These are phyloP conservation scores for Zaprionus ghesquierei DNA, from an alignment of 1,140 invertebrate genomes.

Conservation along the genomic window DNA sequence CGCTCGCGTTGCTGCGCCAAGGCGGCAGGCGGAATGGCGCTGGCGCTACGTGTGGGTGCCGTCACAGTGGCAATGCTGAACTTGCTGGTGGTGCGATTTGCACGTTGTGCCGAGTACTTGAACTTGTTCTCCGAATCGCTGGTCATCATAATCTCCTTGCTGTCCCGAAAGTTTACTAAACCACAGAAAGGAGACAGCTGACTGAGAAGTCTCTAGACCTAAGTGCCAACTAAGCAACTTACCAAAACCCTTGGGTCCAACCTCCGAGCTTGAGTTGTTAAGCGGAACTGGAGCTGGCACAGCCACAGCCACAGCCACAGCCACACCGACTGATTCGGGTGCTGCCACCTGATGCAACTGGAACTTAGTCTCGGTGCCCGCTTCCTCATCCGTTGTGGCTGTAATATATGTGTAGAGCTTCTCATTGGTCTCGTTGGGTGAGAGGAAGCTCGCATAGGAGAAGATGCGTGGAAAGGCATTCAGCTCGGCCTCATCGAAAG, in stretches of 20 bases:
- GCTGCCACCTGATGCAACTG: conserved; percentile 65
- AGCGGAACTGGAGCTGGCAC: background rate
- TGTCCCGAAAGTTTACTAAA: conserved; percentile 81
- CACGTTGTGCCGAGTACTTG: conserved; percentile 75
- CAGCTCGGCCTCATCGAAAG: conserved; percentile 65
- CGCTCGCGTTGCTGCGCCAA: conserved; percentile 49
- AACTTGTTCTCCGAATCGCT: conserved; percentile 83
- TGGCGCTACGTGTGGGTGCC: conserved; percentile 58
- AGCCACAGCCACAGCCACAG: background rate
- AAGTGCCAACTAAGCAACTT: no score
- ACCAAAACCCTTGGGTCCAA: conserved; percentile 73
- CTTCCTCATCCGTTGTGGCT: conserved; percentile 68
- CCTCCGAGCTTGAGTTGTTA: conserved; percentile 60
- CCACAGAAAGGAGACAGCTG: background rate
- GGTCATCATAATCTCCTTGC: conserved; percentile 83
- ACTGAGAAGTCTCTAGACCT: no score
- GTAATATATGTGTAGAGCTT: conserved; percentile 76
- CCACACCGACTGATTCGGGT: background rate
- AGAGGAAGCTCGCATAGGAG: conserved; percentile 73
- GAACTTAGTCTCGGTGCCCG: conserved; percentile 68
- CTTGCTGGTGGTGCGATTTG: conserved; percentile 62
- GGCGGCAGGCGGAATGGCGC: conserved; percentile 60
- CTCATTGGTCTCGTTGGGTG: conserved; percentile 74
- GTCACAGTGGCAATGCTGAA: conserved; percentile 51
- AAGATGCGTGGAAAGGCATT: conserved; percentile 75